Conservation (phyloP, 2,888 invertebrate genomes). For the Troides aeacus region DNA sequence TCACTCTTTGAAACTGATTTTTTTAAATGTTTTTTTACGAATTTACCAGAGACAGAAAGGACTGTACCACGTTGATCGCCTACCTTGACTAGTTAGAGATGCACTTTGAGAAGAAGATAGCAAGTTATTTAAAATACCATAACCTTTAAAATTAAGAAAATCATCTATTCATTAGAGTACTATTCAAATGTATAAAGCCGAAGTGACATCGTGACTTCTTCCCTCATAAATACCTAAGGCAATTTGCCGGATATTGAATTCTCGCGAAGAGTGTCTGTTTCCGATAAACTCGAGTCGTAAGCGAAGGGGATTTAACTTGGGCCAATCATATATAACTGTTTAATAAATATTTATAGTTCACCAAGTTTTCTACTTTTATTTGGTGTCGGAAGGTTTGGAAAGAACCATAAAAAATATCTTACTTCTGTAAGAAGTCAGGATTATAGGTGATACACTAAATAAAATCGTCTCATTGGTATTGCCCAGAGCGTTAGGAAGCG, state of each 20-base stretch:
- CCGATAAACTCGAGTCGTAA: constrained; percentile 18
- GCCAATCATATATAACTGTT: constrained; percentile 10
- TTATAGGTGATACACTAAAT: too few species aligned
- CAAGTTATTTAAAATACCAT: neutral
- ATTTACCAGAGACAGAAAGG: too few species aligned
- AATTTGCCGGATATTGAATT: constrained; percentile 19
- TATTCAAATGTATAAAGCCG: neutral
- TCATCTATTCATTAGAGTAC: neutral
- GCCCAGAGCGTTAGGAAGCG: too few species aligned
- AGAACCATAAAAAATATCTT: too few species aligned
- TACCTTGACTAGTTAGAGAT: too few species aligned
- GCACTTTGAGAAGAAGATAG: too few species aligned
- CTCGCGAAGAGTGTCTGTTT: constrained; percentile 15
- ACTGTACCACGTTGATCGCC: too few species aligned
- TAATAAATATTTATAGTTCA: neutral
- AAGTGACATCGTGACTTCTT: neutral
- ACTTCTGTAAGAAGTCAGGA: too few species aligned
- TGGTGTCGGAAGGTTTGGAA: too few species aligned
- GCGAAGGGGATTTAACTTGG: constrained; percentile 7
- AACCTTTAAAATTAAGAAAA: neutral
- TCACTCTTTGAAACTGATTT: too few species aligned
- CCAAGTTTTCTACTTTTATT: neutral
- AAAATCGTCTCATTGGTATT: too few species aligned
- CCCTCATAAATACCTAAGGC: constrained; percentile 3
- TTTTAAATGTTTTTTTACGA: too few species aligned